These are phyloP conservation scores for Erythrolamprus reginae DNA, from an alignment of 2,113 vertebrate genomes.

Conservation along the genomic window DNA sequence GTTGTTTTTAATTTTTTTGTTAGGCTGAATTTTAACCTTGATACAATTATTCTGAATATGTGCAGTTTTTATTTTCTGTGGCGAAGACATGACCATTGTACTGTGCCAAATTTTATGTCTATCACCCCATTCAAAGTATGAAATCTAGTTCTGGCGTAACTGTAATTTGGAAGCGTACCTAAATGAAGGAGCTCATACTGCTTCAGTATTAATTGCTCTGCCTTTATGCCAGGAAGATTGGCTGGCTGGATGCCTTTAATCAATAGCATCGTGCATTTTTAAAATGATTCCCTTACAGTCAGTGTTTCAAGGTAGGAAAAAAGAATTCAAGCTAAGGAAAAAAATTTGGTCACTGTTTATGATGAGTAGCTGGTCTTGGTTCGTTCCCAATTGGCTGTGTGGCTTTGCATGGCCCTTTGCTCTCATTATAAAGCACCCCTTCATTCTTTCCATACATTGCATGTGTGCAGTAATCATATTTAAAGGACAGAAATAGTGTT, in stretches of 20 bases:
- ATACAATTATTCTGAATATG: conserved; percentile 39
- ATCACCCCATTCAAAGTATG: conserved; percentile 25
- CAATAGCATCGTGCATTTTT: conserved; percentile 39
- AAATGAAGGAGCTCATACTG: conserved; percentile 50
- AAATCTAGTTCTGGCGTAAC: neutral
- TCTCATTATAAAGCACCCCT: conserved; percentile 47
- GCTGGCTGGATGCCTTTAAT: neutral
- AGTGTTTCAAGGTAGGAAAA: conserved; percentile 32
- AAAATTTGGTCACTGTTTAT: conserved; percentile 21
- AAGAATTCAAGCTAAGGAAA: conserved; percentile 29
- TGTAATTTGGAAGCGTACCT: conserved; percentile 36
- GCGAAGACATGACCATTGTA: conserved; percentile 42
- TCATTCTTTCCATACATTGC: conserved; percentile 40
- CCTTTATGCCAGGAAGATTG: conserved; percentile 14
- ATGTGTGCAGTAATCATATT: conserved; percentile 41
- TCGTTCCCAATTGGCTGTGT: conserved; percentile 37
- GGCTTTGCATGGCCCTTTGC: conserved; percentile 47
- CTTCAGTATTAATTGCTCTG: conserved; percentile 26
- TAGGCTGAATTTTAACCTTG: conserved; percentile 48
- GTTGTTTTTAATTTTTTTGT: conserved; percentile 33
- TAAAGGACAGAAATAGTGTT: conserved; percentile 25
- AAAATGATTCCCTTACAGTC: conserved; percentile 30
- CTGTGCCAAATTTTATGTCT: conserved; percentile 47
- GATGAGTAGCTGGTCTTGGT: conserved; percentile 27
- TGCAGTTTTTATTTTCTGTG: conserved; percentile 41